Conservation (phyloP, 1,140 invertebrate genomes). For the Parapsyche elsis region DNA sequence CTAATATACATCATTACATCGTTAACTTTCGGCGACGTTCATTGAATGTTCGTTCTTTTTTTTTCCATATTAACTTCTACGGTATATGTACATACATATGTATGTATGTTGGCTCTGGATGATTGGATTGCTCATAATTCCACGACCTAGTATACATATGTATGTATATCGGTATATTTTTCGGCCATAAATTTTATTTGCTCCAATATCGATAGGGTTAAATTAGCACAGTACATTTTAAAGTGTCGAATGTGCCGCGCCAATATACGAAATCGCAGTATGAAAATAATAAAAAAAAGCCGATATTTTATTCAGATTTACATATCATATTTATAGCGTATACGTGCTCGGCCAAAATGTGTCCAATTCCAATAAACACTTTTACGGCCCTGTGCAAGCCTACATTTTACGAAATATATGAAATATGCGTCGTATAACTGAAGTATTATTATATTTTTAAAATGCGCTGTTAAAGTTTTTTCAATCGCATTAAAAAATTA, state of each 20-base stretch:
- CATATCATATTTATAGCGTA: constrained; percentile 12
- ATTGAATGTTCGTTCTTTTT: background rate
- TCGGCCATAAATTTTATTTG: too few relatives aligned
- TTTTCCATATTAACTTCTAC: too few relatives aligned
- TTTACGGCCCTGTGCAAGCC: constrained; percentile 7
- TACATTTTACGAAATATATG: background rate
- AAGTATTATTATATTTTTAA: background rate
- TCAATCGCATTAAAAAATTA: background rate
- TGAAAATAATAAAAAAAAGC: constrained; percentile 9
- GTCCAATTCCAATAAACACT: constrained; percentile 30
- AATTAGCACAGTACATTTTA: background rate
- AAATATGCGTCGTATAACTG: background rate
- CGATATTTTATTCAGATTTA: constrained; percentile 12
- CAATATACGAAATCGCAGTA: background rate
- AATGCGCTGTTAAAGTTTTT: background rate
- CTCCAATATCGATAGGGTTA: too few relatives aligned
- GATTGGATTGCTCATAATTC: too few relatives aligned
- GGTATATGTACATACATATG: too few relatives aligned
- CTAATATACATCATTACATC: background rate
- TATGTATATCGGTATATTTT: background rate
- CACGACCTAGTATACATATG: background rate
- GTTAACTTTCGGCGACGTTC: background rate
- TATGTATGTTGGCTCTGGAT: too few relatives aligned
- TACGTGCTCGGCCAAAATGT: constrained; percentile 1
- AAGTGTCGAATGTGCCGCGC: background rate